phyloP scores from a whole-genome alignment of 2,888 invertebrate genomes.

The Halictus quadricinctus region DNA sequence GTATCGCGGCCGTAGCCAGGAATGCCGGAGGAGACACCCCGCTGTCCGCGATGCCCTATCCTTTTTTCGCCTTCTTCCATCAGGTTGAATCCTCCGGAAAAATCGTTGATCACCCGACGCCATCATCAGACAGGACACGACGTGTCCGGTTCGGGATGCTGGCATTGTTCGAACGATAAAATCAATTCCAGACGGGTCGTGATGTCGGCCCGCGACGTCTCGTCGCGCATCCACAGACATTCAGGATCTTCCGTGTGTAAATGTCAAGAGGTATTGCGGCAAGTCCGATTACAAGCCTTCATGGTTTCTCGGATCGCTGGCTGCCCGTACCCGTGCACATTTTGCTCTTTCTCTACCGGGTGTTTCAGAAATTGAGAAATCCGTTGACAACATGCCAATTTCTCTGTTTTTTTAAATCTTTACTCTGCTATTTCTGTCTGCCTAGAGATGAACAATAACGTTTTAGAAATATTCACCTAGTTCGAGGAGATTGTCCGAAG shows the following conservation, averaged over 20 bases:
- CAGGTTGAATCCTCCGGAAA: conserved; percentile 11
- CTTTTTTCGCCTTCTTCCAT: not conserved
- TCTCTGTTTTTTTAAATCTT: not conserved
- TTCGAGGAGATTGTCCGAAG: not conserved
- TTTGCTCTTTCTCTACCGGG: not conserved
- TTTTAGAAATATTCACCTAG: rapidly evolving
- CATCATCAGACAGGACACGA: not conserved
- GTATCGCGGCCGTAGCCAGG: conserved; percentile 61
- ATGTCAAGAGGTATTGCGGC: conserved; percentile 52
- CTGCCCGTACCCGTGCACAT: not conserved
- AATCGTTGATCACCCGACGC: not conserved
- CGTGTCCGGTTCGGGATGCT: not conserved
- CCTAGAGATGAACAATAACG: not conserved
- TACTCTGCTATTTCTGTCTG: not conserved
- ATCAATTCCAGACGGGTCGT: conserved; percentile 38
- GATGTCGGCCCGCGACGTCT: conserved; percentile 13
- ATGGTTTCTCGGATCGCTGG: conserved; percentile 1
- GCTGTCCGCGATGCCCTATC: conserved; percentile 15
- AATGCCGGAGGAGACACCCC: conserved; percentile 51
- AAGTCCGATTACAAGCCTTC: conserved; percentile 28
- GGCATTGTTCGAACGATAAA: conserved; percentile 22
- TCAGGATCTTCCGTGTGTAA: conserved; percentile 51
- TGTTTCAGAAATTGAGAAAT: not conserved
- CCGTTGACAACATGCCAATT: not conserved
- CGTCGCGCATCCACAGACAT: conserved; percentile 29